Evolutionary conservation across 2,888 invertebrate species (phyloP), one percentile per base, ranked within the genome.

Genomic region (Chloroclysta siterata): DNA sequence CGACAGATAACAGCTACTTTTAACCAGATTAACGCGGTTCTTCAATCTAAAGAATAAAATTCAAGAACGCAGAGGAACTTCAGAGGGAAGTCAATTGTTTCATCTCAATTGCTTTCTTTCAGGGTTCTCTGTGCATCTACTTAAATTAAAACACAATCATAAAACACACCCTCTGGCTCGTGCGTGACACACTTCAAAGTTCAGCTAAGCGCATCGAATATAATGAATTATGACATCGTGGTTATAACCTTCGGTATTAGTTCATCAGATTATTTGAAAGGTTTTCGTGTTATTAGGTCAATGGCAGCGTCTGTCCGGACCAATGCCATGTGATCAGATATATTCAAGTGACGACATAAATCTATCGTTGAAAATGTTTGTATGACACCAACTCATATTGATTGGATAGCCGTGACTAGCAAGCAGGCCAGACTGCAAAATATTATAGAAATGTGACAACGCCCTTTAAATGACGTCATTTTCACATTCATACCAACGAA

Each of bases 241-340:
- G n/a, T 17, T 47, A 11, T 48, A 33, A 29, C 52, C 39, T 53
- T 57, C 53, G 7, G 28, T 17, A 6, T 10, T 46, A 17, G 17
- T 29, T 46, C 28, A 46, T 22, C 53, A 52, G 42, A 33, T 52
- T 47, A 57, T 65, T 29, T 17, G 62, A 59, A 57, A 52, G 64
- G 54, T 68, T 64, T 70, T 55, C 63, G 39, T 63, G 69, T 73
- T 67, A 70, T 5, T 66, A 61, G 75, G 69, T 70, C 71, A 73
- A 74, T 69, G 69, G 39, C 63, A 63, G 17, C 44, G 48, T 15
- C 14, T 50, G 47, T 47, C 39, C 15, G 47, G 44, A 17, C 28
- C 14, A 41, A 53, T 14, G 36, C 11, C n/a, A 46, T 44, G 39
- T 33, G 44, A 46, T 42, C 29, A 22, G 42, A 14, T 11, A 13